Evolutionary conservation across 2,888 invertebrate species (phyloP).

Genomic region (Gerosis bhagava): DNA sequence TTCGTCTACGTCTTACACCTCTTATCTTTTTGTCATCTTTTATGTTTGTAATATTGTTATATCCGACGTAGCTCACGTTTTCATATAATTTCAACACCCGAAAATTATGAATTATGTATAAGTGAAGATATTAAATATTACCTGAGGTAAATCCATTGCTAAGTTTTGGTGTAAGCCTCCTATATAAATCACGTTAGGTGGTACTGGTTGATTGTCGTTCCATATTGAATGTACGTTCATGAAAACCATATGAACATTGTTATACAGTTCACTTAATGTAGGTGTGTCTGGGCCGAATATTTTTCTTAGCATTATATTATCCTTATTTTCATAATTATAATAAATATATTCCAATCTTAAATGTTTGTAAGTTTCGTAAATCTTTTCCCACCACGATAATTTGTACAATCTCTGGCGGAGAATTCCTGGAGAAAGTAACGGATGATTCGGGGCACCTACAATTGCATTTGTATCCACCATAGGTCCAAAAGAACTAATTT

Average conservation of each 20-base stretch:
- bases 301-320: constrained; percentile 27
- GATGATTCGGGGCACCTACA: constrained; percentile 35
- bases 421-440: constrained; percentile 32
- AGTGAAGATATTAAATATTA: constrained; percentile 21
- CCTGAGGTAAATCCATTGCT: constrained; percentile 51
- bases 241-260: constrained; percentile 51
- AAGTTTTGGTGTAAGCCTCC: constrained; percentile 59
- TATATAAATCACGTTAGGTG: constrained; percentile 57
- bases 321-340: constrained; percentile 8
- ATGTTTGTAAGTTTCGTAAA: constrained; percentile 24
- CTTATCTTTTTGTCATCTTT: no score
- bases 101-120: no score
- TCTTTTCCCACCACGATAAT: constrained; percentile 35
- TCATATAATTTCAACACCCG: no score
- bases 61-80: no score
- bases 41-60: no score
- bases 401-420: constrained; percentile 29
- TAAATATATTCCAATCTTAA: constrained; percentile 5
- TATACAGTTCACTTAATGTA: constrained; percentile 35
- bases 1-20: no score
- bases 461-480: constrained; percentile 11
- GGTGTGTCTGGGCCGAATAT: constrained; percentile 28
- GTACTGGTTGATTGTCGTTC: constrained; percentile 51
- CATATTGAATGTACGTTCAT: constrained; percentile 58
- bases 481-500: constrained; percentile 35